Conservation (phyloP, 2,888 invertebrate genomes). For the Drosophila merina region DNA sequence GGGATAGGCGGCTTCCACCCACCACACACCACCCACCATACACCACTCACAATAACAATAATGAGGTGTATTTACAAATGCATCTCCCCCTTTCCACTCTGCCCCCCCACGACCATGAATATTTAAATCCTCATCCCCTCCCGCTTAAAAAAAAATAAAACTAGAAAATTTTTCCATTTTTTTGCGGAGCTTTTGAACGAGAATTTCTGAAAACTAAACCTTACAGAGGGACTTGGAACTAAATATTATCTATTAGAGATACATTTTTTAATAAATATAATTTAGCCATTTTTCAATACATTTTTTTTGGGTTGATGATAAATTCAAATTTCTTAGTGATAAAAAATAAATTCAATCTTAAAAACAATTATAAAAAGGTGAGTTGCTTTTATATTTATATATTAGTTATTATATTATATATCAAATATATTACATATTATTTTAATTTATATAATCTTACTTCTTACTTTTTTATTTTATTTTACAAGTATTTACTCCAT, state of each 20-base stretch:
- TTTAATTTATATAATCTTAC: too few relatives aligned
- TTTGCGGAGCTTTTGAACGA: background rate
- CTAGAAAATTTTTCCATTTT: background rate
- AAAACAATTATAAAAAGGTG: too few relatives aligned
- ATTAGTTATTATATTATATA: too few relatives aligned
- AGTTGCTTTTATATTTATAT: too few relatives aligned
- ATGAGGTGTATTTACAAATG: slow-evolving; percentile 74
- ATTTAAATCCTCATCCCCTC: background rate
- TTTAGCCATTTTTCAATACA: too few relatives aligned
- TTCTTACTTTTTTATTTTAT: too few relatives aligned
- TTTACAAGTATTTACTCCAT: too few relatives aligned
- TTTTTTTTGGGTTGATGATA: too few relatives aligned
- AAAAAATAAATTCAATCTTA: too few relatives aligned
- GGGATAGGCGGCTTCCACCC: slow-evolving; percentile 8
- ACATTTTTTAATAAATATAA: too few relatives aligned
- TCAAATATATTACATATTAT: too few relatives aligned
- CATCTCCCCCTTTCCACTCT: slow-evolving; percentile 34
- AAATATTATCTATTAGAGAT: background rate
- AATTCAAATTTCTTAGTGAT: too few relatives aligned
- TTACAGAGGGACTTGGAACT: background rate
- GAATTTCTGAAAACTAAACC: background rate
- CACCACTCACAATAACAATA: slow-evolving; percentile 56
- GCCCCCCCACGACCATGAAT: background rate
- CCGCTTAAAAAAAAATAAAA: background rate
- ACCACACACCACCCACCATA: slow-evolving; percentile 32